Evolutionary conservation across 2,888 invertebrate species (phyloP).

Genomic region (Tinea pellionella): DNA sequence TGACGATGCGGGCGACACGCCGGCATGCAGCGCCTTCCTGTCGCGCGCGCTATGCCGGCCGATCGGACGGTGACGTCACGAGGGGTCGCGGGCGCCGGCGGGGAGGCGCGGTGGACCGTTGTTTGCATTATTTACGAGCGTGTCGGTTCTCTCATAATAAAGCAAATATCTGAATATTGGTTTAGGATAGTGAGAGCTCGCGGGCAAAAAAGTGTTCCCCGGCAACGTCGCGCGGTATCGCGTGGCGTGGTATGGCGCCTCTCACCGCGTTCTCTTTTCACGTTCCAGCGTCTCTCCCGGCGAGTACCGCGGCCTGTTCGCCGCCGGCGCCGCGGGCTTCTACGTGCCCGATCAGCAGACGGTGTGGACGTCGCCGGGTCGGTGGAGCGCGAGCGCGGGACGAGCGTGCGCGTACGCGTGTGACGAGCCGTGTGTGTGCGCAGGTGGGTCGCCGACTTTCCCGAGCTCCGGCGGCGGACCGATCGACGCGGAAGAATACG

Average conservation of each 20-base stretch:
- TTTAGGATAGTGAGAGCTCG: neutral
- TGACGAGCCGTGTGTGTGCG: neutral
- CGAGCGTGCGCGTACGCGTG: neutral
- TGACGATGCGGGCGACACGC: neutral
- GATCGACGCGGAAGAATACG: constrained; percentile 18
- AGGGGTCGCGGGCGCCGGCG: neutral
- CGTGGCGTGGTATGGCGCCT: neutral
- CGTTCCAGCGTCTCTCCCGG: constrained; percentile 79
- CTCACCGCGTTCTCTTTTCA: neutral
- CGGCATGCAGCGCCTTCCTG: no score
- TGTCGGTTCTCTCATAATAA: neutral
- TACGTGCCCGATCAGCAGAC: constrained; percentile 19
- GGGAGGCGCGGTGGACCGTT: neutral
- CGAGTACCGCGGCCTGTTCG: constrained; percentile 40
- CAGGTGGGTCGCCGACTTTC: neutral
- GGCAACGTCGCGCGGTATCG: no score
- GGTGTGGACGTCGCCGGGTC: constrained; percentile 4
- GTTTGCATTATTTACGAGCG: neutral
- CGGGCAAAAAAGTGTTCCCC: no score
- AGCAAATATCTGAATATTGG: neutral
- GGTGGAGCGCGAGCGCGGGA: neutral
- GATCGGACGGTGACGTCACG: neutral
- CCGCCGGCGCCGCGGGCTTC: constrained; percentile 45
- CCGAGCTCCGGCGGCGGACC: constrained; percentile 17
- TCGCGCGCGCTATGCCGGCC: neutral